Base-by-base conservation (phyloP, 2,888 invertebrate genomes). In the Geotrupes spiniger region DNA sequence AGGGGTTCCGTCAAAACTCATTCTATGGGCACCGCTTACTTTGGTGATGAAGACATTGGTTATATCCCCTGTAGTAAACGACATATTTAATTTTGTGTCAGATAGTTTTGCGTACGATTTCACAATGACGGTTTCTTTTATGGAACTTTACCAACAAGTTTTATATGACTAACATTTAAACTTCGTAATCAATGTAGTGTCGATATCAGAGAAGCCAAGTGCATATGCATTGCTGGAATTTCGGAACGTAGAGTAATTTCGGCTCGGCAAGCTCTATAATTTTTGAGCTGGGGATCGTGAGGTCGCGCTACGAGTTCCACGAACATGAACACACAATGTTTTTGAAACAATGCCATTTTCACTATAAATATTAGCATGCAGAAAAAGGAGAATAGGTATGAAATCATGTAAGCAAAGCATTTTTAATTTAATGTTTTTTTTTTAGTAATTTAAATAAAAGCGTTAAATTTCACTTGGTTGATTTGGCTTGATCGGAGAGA, bases 1-100 rank as follows among this genome's bases (percentile, higher is more conserved):
- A 96, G 95, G 0, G 95, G 92, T 1, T 92, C 92, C 29, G 63
- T 96, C 0, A 96, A 96, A 72, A 96, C 95, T 0, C 85, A 86
- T 69, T 89, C 93, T 0, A 96, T 96, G 95, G 95, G 94, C 0
- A 92, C 92, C 0, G 80, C 84, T 39, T 87, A 87, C 56, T 76
- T 77, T 15, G 82, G 82, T 1, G 78, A 79, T 21, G 82, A 83
- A 40, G 76, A 81, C 60, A 74, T 79, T 72, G 96, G 84, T 96
- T 0, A 95, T 96, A 54, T 95, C 94, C 0, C 79, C 91, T 57
- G 90, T 92, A 0, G 82, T 95, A 0, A 73, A 80, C 1, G 89
- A 92, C 46, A 87, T 96, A 55, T 96, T 92, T 71, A 72, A 81
- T 39, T 78, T 76, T 41, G 81, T 89, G 4, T n/a, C n/a, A n/a